These are phyloP conservation scores for Callospermophilus lateralis DNA, from an alignment of 2,113 vertebrate species.

Conservation along the genomic window DNA sequence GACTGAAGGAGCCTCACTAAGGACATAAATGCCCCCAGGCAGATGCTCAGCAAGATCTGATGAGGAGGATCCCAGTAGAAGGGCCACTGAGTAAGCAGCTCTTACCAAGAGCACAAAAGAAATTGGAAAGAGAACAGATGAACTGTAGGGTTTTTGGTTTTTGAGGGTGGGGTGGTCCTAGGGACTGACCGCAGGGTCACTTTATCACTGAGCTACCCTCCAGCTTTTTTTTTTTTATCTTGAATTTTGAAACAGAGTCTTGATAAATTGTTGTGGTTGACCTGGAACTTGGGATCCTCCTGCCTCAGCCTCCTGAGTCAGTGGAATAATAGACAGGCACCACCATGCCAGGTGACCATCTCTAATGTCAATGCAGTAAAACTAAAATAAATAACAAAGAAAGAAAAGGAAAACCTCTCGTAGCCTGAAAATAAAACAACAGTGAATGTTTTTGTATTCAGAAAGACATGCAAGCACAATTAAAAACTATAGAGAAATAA, in stretches of 20 bases:
- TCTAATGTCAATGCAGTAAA: neutral
- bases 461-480: neutral
- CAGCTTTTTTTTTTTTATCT: no score
- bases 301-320: no score
- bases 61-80: no score
- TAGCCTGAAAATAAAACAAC: neutral
- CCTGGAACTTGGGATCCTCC: no score
- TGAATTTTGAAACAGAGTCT: no score
- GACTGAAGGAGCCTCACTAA: rapidly evolving
- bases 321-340: no score
- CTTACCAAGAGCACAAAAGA: no score
- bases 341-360: no score
- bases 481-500: conserved; percentile 23
- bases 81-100: neutral
- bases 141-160: neutral
- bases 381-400: neutral
- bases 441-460: neutral
- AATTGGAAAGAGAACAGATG: neutral
- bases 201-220: no score
- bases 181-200: no score
- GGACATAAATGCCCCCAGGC: rapidly evolving
- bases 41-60: rapidly evolving
- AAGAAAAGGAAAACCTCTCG: neutral
- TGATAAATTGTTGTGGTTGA: no score
- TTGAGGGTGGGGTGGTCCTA: no score